Evolutionary conservation across 2,113 vertebrate genomes (phyloP).

Genomic region (Chloropsis hardwickii): DNA sequence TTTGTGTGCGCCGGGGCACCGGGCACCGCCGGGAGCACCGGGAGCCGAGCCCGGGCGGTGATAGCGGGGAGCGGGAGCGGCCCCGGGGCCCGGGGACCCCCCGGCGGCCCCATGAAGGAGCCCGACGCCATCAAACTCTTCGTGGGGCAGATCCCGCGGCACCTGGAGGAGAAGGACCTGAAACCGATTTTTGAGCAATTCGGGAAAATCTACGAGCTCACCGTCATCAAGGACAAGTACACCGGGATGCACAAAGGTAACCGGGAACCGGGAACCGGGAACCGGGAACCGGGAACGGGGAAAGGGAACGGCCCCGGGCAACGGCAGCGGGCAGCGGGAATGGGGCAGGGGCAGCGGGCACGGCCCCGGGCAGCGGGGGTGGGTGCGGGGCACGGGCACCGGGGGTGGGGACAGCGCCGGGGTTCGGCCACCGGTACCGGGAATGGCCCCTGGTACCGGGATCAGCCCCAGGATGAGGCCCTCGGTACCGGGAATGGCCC

Average conservation of each 20-base stretch:
- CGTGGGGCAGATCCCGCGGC: constrained; percentile 92
- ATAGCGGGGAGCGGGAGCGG: background rate
- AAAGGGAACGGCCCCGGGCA: background rate
- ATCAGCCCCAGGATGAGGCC: rapidly evolving
- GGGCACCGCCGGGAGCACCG: background rate
- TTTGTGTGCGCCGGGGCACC: constrained; percentile 14
- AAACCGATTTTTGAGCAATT: constrained; percentile 93
- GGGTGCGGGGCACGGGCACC: background rate
- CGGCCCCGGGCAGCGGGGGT: background rate
- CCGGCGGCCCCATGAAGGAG: constrained; percentile 88
- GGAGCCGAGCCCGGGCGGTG: background rate
- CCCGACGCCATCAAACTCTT: constrained; percentile 97
- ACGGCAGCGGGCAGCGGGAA: no score
- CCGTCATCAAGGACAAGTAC: constrained; percentile 96
- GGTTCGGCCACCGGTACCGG: background rate
- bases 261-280: background rate
- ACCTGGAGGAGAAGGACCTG: constrained; percentile 93
- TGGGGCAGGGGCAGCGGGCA: background rate
- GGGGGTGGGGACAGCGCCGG: background rate
- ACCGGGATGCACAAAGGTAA: constrained; percentile 98
- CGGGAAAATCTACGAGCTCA: constrained; percentile 94
- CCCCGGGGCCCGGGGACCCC: constrained; percentile 25
- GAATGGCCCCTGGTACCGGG: rapidly evolving
- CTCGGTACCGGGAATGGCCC: background rate
- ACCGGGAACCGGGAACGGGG: background rate